Conservation (phyloP, 2,113 vertebrate species). For the Perca flavescens region DNA sequence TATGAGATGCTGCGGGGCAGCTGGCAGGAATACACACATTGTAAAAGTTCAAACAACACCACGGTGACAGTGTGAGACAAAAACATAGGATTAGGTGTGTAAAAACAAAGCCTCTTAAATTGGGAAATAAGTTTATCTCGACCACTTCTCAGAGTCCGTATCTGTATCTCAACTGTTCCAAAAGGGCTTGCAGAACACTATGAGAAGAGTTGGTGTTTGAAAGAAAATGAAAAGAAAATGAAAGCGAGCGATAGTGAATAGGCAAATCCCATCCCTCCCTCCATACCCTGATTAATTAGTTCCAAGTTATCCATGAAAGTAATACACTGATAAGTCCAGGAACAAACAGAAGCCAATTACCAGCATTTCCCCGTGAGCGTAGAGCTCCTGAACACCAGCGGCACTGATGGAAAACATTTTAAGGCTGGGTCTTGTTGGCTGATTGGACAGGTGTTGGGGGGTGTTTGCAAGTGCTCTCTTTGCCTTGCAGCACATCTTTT, state of each 20-base stretch:
- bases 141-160: conserved; percentile 21
- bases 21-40: conserved; percentile 28
- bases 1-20: conserved; percentile 34
- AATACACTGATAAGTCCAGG: conserved; percentile 79
- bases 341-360: conserved; percentile 82
- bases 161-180: conserved; percentile 47
- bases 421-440: conserved; percentile 47
- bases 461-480: conserved; percentile 27
- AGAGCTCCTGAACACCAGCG: conserved; percentile 55
- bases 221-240: conserved; percentile 48
- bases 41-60: conserved; percentile 55
- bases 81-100: conserved; percentile 57
- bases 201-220: conserved; percentile 31
- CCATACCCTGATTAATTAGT: conserved; percentile 79
- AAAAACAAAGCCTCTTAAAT: conserved; percentile 46
- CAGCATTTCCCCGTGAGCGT: conserved; percentile 61
- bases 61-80: conserved; percentile 18
- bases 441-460: conserved; percentile 71
- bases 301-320: conserved; percentile 82
- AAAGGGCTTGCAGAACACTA: conserved; percentile 14
- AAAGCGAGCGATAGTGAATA: conserved; percentile 29
- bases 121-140: conserved; percentile 57
- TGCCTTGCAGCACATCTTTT: conserved; percentile 55
- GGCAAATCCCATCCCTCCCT: conserved; percentile 57
- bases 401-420: conserved; percentile 66